Conservation (phyloP, 2,797 vertebrate genomes). For the Decapterus maruadsi region DNA sequence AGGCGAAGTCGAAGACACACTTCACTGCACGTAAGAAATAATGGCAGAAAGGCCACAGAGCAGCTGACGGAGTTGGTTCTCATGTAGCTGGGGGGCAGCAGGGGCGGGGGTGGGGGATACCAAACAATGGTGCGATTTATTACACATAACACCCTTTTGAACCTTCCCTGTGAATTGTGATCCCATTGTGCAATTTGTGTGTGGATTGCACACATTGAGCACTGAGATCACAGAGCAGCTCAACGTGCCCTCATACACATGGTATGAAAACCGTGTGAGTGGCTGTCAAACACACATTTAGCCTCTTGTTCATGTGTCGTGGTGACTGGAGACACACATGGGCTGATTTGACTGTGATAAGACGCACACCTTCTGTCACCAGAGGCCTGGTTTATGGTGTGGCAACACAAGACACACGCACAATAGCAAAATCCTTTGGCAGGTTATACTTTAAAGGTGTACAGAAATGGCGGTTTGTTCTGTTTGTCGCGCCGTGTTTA, state of each 20-base stretch:
- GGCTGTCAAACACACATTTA: conserved; percentile 36
- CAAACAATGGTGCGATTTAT: conserved; percentile 59
- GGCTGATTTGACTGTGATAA: conserved; percentile 33
- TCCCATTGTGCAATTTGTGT: conserved; percentile 53
- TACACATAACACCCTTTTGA: conserved; percentile 47
- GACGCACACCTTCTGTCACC: conserved; percentile 13
- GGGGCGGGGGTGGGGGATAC: not conserved
- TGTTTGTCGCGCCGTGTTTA: too few species aligned
- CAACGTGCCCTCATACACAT: conserved; percentile 44
- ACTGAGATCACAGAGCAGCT: conserved; percentile 44
- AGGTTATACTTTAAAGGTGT: not conserved
- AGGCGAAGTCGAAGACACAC: conserved; percentile 1
- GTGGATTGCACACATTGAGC: conserved; percentile 41
- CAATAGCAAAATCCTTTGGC: not conserved
- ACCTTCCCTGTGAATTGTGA: conserved; percentile 37
- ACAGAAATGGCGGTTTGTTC: too few species aligned
- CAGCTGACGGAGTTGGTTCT: conserved; percentile 28
- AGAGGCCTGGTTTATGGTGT: conserved; percentile 4
- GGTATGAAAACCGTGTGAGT: conserved; percentile 38
- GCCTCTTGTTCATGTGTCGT: conserved; percentile 24
- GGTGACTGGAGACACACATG: conserved; percentile 28
- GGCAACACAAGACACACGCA: not conserved
- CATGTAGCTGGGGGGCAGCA: conserved; percentile 20
- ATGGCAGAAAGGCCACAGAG: conserved; percentile 17
- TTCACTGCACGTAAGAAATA: conserved; percentile 23